Evolutionary conservation across 2,888 invertebrate species (phyloP).

Genomic region (Clanis bilineata): DNA sequence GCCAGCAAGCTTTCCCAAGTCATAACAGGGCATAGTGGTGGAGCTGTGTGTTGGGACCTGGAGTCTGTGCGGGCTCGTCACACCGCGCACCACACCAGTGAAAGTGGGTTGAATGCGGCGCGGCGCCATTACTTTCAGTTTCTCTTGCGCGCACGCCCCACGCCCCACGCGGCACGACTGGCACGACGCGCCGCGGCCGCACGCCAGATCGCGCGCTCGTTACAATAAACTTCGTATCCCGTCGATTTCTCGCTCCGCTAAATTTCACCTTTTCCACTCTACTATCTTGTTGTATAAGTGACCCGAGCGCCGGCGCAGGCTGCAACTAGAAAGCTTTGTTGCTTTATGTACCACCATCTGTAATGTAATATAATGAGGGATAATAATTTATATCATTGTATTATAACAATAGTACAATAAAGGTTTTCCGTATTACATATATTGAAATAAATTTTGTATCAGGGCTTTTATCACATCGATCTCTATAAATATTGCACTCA

Average conservation of each 20-base stretch:
- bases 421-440: no score
- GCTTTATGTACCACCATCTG: conserved; percentile 25
- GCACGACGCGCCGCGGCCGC: no score
- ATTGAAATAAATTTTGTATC: no score
- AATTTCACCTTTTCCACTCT: conserved; percentile 80
- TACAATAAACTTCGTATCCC: conserved; percentile 81
- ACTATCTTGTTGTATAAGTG: conserved; percentile 62
- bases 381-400: background rate
- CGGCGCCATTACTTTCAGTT: conserved; percentile 80
- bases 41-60: conserved; percentile 22
- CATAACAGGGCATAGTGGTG: conserved; percentile 28
- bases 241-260: conserved; percentile 80
- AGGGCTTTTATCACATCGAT: no score
- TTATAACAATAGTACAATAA: conserved; percentile 21
- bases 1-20: conserved; percentile 17
- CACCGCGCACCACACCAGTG: conserved; percentile 64
- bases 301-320: conserved; percentile 36
- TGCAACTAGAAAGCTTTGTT: conserved; percentile 65
- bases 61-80: conserved; percentile 36
- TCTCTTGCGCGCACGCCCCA: conserved; percentile 76
- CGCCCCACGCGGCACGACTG: no score
- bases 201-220: conserved; percentile 73
- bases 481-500: no score
- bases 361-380: background rate
- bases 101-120: conserved; percentile 80